Conservation (phyloP, 1,140 invertebrate genomes). For the Sesamia nonagrioides region DNA sequence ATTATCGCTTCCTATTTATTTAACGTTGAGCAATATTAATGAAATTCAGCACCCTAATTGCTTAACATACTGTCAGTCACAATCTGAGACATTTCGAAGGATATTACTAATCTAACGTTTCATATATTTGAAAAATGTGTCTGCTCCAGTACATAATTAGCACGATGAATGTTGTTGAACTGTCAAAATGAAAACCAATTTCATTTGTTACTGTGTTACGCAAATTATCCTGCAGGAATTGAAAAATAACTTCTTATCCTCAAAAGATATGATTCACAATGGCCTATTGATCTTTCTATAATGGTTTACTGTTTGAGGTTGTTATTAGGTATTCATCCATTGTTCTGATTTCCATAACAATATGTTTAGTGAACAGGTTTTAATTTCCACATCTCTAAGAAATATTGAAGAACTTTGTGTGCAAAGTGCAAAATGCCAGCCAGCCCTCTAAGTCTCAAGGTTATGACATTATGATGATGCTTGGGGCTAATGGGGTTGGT, state of each 20-base stretch:
- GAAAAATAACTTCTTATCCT: background rate
- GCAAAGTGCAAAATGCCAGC: background rate
- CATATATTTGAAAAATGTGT: no score
- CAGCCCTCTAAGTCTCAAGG: background rate
- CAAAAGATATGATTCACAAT: background rate
- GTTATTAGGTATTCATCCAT: background rate
- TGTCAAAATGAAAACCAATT: no score
- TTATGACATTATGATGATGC: background rate
- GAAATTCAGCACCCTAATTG: no score
- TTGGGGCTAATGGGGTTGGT: no score
- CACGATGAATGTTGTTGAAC: no score
- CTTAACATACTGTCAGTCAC: no score
- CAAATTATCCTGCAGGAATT: no score
- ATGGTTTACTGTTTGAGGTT: background rate
- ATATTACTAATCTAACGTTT: no score
- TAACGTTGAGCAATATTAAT: background rate
- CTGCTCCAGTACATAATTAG: no score
- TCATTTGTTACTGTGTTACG: no score
- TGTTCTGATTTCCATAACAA: background rate
- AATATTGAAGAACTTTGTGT: background rate
- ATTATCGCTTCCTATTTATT: constrained; percentile 15
- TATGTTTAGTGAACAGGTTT: background rate
- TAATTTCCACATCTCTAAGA: background rate
- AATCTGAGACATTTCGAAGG: no score
- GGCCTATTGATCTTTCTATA: background rate